A percentile compares a stretch with the other conserved stretches of the same genome.
These are phyloP conservation scores for Drosophila borealis DNA, from an alignment of 2,888 invertebrate species.

Conservation along the genomic window DNA sequence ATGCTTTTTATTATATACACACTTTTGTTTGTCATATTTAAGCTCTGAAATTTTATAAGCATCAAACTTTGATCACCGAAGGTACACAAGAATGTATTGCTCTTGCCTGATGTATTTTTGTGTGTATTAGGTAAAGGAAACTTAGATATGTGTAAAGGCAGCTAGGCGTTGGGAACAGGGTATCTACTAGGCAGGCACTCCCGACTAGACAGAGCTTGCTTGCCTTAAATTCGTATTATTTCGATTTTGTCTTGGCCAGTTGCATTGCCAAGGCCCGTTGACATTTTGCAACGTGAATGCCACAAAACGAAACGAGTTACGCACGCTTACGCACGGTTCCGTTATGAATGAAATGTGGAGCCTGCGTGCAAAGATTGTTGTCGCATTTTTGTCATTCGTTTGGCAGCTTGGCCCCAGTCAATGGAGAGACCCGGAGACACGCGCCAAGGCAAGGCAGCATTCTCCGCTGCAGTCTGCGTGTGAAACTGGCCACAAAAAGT, in stretches of 20 bases:
- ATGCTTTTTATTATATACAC: too few relatives aligned
- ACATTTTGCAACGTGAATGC: slow-evolving; percentile 27
- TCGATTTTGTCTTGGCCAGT: slow-evolving; percentile 15
- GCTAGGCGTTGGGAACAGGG: too few relatives aligned
- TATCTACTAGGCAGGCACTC: too few relatives aligned
- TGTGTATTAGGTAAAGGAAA: too few relatives aligned
- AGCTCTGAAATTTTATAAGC: too few relatives aligned
- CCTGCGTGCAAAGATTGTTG: slow-evolving; percentile 20
- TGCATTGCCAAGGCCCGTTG: slow-evolving; percentile 43
- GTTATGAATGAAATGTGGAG: slow-evolving; percentile 56
- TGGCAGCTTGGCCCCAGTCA: slow-evolving; percentile 10
- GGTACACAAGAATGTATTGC: too few relatives aligned
- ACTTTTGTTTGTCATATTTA: too few relatives aligned
- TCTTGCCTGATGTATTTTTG: too few relatives aligned
- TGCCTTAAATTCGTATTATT: neutral
- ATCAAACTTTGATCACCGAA: too few relatives aligned
- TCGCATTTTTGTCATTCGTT: slow-evolving; percentile 31
- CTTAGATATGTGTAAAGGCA: too few relatives aligned
- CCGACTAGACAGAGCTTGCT: neutral
- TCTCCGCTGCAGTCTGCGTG: neutral
- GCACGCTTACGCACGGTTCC: slow-evolving; percentile 69
- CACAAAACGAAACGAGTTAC: slow-evolving; percentile 59
- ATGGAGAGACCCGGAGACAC: slow-evolving; percentile 14
- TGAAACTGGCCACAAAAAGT: slow-evolving; percentile 1
- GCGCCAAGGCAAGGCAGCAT: slow-evolving; percentile 20